A percentile compares a stretch with the other conserved stretches of the same genome.
Conservation (phyloP, 1,140 invertebrate species). For the Atopsyche davidsoni region DNA sequence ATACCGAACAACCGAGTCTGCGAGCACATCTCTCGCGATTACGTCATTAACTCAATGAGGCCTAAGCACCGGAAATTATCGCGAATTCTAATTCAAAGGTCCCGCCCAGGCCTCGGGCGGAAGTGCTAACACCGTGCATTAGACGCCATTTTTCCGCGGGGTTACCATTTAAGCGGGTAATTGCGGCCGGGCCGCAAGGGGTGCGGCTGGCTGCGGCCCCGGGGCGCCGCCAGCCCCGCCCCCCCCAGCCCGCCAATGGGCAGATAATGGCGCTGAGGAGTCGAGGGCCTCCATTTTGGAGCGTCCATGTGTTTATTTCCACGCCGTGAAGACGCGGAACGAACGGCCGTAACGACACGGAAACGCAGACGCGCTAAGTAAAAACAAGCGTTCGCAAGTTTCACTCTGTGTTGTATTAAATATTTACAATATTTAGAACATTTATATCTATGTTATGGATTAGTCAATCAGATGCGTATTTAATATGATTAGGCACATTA, state of each 20-base stretch:
- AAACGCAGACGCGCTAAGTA: neutral
- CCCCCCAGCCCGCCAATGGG: no score
- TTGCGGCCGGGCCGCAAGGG: no score
- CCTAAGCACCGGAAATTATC: constrained; percentile 25
- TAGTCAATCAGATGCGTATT: no score
- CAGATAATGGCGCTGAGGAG: neutral
- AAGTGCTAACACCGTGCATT: constrained; percentile 16
- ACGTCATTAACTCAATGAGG: constrained; percentile 16
- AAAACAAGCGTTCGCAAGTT: neutral
- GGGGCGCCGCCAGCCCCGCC: no score
- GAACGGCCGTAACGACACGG: constrained; percentile 4
- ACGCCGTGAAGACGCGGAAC: neutral
- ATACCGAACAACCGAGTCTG: neutral
- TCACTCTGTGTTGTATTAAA: neutral
- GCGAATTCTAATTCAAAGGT: constrained; percentile 22
- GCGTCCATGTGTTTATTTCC: neutral
- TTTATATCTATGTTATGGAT: no score
- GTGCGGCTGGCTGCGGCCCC: no score
- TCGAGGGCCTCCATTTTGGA: neutral
- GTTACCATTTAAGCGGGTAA: constrained; percentile 19
- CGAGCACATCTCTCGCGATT: neutral
- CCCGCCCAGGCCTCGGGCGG: constrained; percentile 15
- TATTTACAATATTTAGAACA: no score
- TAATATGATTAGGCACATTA: no score
- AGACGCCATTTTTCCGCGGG: constrained; percentile 15